Base-by-base conservation (phyloP, 2,888 invertebrate genomes). In the Lycophotia porphyrea region DNA sequence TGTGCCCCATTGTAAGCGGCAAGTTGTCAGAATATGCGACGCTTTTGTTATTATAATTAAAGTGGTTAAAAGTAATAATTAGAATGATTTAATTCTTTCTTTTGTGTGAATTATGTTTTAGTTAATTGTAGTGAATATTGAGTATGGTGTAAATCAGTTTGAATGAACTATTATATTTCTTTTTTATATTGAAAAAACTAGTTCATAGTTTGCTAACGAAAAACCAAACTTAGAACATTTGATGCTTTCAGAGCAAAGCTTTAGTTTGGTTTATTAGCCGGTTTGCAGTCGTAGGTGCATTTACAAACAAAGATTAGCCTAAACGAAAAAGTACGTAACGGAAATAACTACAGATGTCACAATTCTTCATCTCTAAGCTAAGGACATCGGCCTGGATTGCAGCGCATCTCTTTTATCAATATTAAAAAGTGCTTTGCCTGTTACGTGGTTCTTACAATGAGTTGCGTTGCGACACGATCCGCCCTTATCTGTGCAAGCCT, bases 1-100 rank as follows among this genome's bases (percentile, higher is more conserved):
- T 52, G 60, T 42, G 87, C 24, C 34, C 15, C 15, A 78, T 31
- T 74, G 79, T 27, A 9, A 76, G 84, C 76, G 84, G 58, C 11
- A 5, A 18, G 2, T 67, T 52, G 65, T 27, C 15, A 75, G 9
- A n/a, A 60, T 60, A 27, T 24, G 21, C 15, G 27, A 15, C 21
- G 15, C 11, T 65, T 58, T 63, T 44, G 27, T 39, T 72, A 15
- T 5, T 65, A 39, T 42, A 34, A 27, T 64, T 5, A 31, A 64
- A 64, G 5, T 65, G 5, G 31, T 47, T 66, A 34, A 63, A 60
- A 18, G 13, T 64, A 9, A 34, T 39, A 8, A 58, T 36, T 58
- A 58, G 21, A 61, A 36, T 36, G 21, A 27, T 36, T 68, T 31
- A 24, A 67, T 67, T 15, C 44, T 9, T 52, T 52, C 18, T 31